Percentiles rank a stretch among this genome's conserved stretches.
Evolutionary conservation across 2,797 vertebrate species (phyloP).

Genomic region (Loriculus beryllinus): DNA sequence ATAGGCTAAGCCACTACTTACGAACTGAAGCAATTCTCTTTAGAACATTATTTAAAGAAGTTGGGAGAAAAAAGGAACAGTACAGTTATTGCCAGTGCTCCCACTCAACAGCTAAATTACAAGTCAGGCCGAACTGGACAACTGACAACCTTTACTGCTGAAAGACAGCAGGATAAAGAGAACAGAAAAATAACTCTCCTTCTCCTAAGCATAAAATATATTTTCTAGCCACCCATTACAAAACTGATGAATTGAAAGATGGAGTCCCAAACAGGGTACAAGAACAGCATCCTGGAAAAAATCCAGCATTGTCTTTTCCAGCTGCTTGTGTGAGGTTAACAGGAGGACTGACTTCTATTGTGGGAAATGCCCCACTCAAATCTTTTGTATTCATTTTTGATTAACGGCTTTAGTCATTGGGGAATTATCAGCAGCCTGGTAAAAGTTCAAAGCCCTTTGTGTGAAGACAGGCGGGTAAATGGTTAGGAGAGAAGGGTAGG

Average conservation of each 20-base stretch:
- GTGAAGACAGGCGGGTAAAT: constrained; percentile 10
- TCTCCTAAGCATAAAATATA: background rate
- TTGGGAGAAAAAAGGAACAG: background rate
- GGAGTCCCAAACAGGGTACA: background rate
- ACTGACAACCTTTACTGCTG: background rate
- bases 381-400: constrained; percentile 62
- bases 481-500: background rate
- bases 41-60: background rate
- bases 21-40: background rate
- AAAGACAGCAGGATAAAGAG: background rate
- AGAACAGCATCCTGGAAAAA: background rate
- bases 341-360: constrained; percentile 42
- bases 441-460: constrained; percentile 64
- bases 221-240: constrained; percentile 10
- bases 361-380: constrained; percentile 38
- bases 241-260: constrained; percentile 8
- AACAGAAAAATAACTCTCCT: background rate
- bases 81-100: background rate
- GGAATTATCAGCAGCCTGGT: constrained; percentile 30
- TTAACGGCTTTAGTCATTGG: constrained; percentile 22
- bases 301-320: constrained; percentile 48
- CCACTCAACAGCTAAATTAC: background rate
- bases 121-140: constrained; percentile 1
- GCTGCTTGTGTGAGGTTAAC: constrained; percentile 42
- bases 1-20: background rate